Evolutionary conservation across 1,140 invertebrate species (phyloP).

Genomic region (Hylaeus anthracinus): DNA sequence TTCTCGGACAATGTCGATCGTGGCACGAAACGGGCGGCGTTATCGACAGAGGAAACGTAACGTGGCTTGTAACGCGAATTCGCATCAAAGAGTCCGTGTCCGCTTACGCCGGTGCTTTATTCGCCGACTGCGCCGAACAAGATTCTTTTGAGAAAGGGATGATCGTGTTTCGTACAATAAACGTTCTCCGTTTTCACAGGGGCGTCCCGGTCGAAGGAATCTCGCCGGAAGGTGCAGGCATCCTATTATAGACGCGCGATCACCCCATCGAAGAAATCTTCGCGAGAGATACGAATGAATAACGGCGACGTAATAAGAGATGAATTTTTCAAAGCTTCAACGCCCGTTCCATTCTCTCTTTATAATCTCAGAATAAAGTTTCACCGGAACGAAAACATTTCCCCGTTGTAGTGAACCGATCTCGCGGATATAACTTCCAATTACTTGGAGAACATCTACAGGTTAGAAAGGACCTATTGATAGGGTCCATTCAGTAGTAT

Average conservation of each 20-base stretch:
- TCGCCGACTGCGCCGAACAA: slow-evolving; percentile 33
- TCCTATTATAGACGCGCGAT: slow-evolving; percentile 43
- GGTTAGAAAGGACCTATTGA: no score
- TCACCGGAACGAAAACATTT: not conserved
- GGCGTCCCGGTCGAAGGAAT: slow-evolving; percentile 23
- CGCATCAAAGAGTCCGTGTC: slow-evolving; percentile 32
- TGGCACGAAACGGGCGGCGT: not conserved
- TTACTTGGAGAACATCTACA: not conserved
- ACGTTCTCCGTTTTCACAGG: slow-evolving; percentile 52
- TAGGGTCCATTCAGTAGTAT: no score
- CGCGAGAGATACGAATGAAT: slow-evolving; percentile 27
- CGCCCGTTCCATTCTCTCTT: not conserved
- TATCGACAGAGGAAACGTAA: slow-evolving; percentile 4
- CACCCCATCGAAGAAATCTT: slow-evolving; percentile 19
- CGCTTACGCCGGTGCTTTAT: slow-evolving; percentile 29
- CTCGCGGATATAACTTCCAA: not conserved
- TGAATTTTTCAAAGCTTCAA: slow-evolving; percentile 29
- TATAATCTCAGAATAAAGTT: slow-evolving; percentile 1
- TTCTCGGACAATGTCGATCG: not conserved
- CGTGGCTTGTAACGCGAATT: not conserved
- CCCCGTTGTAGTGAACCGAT: slow-evolving; percentile 1
- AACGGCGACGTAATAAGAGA: slow-evolving; percentile 39
- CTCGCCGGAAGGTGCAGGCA: slow-evolving; percentile 16
- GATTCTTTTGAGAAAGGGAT: slow-evolving; percentile 50
- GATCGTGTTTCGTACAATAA: slow-evolving; percentile 56